Evolutionary conservation across 2,888 invertebrate species (phyloP).

Genomic region (Amblyjoppa fuscipennis): DNA sequence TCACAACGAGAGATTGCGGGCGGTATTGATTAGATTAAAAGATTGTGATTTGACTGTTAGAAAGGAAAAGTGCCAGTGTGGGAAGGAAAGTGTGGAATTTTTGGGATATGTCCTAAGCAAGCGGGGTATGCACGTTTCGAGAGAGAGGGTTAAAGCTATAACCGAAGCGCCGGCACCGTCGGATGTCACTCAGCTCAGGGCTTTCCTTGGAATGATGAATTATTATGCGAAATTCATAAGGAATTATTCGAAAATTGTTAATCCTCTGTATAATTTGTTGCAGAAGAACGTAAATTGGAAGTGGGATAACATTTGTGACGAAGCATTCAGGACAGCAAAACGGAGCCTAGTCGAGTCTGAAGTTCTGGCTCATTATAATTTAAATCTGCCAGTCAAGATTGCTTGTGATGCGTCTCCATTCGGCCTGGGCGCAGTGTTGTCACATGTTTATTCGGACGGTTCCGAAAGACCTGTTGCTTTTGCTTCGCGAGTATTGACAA

Average conservation of each 20-base stretch:
- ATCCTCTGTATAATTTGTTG: constrained; percentile 43
- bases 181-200: constrained; percentile 32
- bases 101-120: constrained; percentile 57
- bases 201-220: constrained; percentile 57
- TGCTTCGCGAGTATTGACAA: constrained; percentile 61
- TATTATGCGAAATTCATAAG: constrained; percentile 59
- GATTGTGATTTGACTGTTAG: constrained; percentile 72
- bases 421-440: constrained; percentile 77
- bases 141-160: constrained; percentile 42
- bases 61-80: constrained; percentile 73
- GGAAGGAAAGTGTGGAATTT: constrained; percentile 50
- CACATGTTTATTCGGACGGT: constrained; percentile 66
- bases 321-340: constrained; percentile 44
- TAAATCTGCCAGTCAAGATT: constrained; percentile 72
- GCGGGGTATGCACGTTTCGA: constrained; percentile 34
- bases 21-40: constrained; percentile 63
- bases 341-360: constrained; percentile 20
- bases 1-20: constrained; percentile 63
- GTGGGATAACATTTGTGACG: constrained; percentile 24
- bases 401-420: constrained; percentile 82
- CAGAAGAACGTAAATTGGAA: constrained; percentile 32
- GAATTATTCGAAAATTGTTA: constrained; percentile 43
- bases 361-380: constrained; percentile 69
- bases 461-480: constrained; percentile 63
- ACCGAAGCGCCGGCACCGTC: constrained; percentile 26